Percentiles rank a stretch among this genome's conserved stretches.
These are phyloP conservation scores for Parazoanthus swiftii DNA, from an alignment of 92 coral and sea anemone species.

Conservation along the genomic window DNA sequence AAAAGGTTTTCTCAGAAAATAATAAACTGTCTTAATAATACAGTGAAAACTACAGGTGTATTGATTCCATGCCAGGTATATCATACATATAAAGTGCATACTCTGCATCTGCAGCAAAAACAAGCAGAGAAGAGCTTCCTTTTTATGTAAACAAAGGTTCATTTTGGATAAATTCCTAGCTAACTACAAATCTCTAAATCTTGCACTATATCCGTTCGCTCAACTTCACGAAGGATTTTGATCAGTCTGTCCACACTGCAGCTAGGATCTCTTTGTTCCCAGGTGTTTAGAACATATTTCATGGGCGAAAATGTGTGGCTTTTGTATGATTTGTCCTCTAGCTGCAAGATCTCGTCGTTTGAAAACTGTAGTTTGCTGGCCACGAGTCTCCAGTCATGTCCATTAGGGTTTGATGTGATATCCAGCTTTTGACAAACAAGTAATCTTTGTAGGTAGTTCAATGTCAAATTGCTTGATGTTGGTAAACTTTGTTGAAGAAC, in stretches of 20 bases:
- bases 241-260: slow-evolving; percentile 64
- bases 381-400: slow-evolving; percentile 79
- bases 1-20: not conserved
- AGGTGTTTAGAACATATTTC: slow-evolving; percentile 58
- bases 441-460: slow-evolving; percentile 50
- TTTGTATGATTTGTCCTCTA: slow-evolving; percentile 62
- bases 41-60: not conserved
- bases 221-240: slow-evolving; percentile 55
- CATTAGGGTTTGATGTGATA: slow-evolving; percentile 44
- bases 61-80: not conserved
- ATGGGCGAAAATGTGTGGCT: slow-evolving; percentile 76
- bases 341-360: slow-evolving; percentile 58
- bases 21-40: not conserved
- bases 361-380: slow-evolving; percentile 77
- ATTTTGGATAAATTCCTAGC: not conserved
- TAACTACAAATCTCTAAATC: slow-evolving; percentile 41
- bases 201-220: slow-evolving; percentile 69
- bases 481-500: not conserved
- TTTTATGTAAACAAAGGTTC: not conserved
- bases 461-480: slow-evolving; percentile 9
- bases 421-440: slow-evolving; percentile 66
- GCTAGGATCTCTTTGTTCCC: slow-evolving; percentile 80
- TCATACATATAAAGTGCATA: not conserved
- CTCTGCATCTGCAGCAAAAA: not conserved
- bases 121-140: not conserved